Evolutionary conservation across 1,140 invertebrate species (phyloP).

Genomic region (Prorops nasuta): DNA sequence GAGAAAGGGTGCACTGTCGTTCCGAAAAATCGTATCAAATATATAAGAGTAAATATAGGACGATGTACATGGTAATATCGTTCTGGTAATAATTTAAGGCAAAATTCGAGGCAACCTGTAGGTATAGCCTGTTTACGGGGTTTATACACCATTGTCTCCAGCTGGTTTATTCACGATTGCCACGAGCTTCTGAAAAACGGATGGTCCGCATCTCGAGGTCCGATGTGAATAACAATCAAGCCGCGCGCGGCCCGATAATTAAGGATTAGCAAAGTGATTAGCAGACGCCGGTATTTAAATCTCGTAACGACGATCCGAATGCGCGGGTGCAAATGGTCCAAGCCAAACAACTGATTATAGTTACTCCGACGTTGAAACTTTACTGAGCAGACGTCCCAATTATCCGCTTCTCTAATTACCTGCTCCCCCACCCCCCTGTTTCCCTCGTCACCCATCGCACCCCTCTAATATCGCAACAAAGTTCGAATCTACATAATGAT

Average conservation of each 20-base stretch:
- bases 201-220: slow-evolving; percentile 12
- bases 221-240: slow-evolving; percentile 27
- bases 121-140: slow-evolving; percentile 17
- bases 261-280: slow-evolving; percentile 36
- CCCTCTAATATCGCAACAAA: slow-evolving; percentile 1
- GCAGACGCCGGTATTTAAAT: slow-evolving; percentile 28
- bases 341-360: slow-evolving; percentile 2
- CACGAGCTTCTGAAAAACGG: slow-evolving; percentile 25
- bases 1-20: too few relatives aligned
- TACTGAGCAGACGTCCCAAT: slow-evolving; percentile 16
- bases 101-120: slow-evolving; percentile 7
- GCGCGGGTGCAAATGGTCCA: not conserved
- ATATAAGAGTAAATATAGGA: too few relatives aligned
- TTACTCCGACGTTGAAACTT: slow-evolving; percentile 8
- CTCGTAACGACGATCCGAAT: slow-evolving; percentile 19
- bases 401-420: slow-evolving; percentile 21
- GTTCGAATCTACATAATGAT: slow-evolving; percentile 6
- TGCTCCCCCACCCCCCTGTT: not conserved
- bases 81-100: slow-evolving; percentile 30
- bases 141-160: slow-evolving; percentile 19
- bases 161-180: slow-evolving; percentile 25
- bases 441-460: not conserved
- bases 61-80: slow-evolving; percentile 17
- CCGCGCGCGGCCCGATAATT: slow-evolving; percentile 21
- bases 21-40: too few relatives aligned